Evolutionary conservation across 1,140 invertebrate species (phyloP).

Genomic region (Diplogasteroides magnus): DNA sequence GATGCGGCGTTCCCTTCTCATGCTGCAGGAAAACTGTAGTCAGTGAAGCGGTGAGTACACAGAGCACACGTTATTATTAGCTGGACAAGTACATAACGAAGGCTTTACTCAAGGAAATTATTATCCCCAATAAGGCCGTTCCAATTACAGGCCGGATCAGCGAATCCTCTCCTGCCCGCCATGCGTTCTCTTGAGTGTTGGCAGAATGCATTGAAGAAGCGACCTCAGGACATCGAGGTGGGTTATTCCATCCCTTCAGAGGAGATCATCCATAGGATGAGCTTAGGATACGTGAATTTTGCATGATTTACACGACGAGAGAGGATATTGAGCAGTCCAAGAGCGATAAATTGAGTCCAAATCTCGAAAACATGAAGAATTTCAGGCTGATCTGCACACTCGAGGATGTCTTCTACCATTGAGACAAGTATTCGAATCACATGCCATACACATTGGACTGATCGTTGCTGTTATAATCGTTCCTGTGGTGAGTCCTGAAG

Average conservation of each 20-base stretch:
- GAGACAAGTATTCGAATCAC: slow-evolving; percentile 42
- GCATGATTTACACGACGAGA: not conserved
- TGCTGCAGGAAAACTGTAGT: slow-evolving; percentile 48
- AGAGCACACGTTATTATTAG: too few relatives aligned
- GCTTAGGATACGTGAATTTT: too few relatives aligned
- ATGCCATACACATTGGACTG: slow-evolving; percentile 49
- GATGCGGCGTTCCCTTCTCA: slow-evolving; percentile 52
- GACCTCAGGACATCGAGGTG: slow-evolving; percentile 45
- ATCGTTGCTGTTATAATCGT: slow-evolving; percentile 46
- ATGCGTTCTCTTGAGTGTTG: slow-evolving; percentile 54
- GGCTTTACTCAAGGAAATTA: too few relatives aligned
- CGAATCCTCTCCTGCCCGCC: slow-evolving; percentile 44
- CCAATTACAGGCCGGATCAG: slow-evolving; percentile 34
- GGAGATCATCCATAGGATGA: too few relatives aligned
- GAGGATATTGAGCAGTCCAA: not conserved
- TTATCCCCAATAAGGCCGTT: too few relatives aligned
- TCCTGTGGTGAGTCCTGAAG: slow-evolving; percentile 42
- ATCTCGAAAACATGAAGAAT: not conserved
- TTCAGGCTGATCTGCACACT: slow-evolving; percentile 40
- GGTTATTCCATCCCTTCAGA: too few relatives aligned
- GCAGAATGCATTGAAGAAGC: slow-evolving; percentile 53
- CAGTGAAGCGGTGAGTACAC: slow-evolving; percentile 43
- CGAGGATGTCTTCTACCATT: slow-evolving; percentile 49
- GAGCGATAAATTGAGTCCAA: not conserved
- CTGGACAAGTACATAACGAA: too few relatives aligned